Evolutionary conservation across 2,797 vertebrate species (phyloP).

Genomic region (Pampus argenteus): DNA sequence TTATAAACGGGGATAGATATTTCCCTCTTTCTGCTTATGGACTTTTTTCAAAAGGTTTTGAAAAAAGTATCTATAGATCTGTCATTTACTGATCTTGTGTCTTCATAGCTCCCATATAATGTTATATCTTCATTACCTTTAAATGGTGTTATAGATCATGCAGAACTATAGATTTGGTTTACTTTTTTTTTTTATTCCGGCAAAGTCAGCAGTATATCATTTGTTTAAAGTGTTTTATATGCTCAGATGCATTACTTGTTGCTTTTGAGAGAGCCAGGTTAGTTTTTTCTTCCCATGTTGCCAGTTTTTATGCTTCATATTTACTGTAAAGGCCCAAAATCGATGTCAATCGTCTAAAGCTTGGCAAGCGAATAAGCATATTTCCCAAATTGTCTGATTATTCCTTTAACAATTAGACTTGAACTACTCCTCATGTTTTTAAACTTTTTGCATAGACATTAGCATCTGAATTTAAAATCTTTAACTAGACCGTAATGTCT

Average conservation of each 20-base stretch:
- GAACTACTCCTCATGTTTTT: background rate
- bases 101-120: conserved; percentile 1
- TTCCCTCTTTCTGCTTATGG: conserved; percentile 1
- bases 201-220: background rate
- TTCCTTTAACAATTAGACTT: no score
- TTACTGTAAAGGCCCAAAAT: no score
- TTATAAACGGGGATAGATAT: conserved; percentile 12
- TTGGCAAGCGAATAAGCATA: no score
- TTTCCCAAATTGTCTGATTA: no score
- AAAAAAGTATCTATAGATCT: background rate
- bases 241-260: background rate
- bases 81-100: conserved; percentile 11
- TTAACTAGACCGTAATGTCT: background rate
- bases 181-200: background rate
- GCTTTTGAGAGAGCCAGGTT: no score
- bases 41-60: conserved; percentile 25
- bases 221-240: conserved; percentile 3
- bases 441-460: background rate
- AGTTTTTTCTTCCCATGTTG: no score
- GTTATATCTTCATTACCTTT: conserved; percentile 21
- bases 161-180: background rate
- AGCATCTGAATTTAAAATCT: background rate
- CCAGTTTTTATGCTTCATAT: no score
- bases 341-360: no score
- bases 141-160: conserved; percentile 12